A percentile compares a stretch with the other conserved stretches of the same genome.
phyloP scores from a whole-genome alignment of 2,888 invertebrate species.

The Cataglyphis albicans region DNA sequence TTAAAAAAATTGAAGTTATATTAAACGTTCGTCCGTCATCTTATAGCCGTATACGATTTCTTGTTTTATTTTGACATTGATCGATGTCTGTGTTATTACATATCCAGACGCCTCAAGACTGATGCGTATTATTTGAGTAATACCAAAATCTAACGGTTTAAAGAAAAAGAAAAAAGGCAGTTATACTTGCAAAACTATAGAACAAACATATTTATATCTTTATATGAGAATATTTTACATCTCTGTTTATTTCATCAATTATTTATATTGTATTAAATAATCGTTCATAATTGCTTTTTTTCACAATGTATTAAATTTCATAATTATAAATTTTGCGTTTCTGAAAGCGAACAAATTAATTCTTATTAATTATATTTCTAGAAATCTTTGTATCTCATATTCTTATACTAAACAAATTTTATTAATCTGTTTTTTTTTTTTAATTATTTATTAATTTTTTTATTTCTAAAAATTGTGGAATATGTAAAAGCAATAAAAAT shows the following conservation, averaged over 20 bases:
- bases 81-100: slow-evolving; percentile 75
- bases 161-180: slow-evolving; percentile 4
- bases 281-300: neutral
- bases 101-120: slow-evolving; percentile 67
- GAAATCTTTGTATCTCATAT: neutral
- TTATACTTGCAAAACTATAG: neutral
- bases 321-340: neutral
- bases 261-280: neutral
- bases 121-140: slow-evolving; percentile 68
- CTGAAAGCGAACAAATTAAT: neutral
- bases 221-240: neutral
- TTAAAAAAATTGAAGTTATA: slow-evolving; percentile 66
- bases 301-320: neutral
- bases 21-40: slow-evolving; percentile 69
- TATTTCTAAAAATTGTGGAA: neutral
- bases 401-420: neutral
- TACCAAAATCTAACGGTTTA: slow-evolving; percentile 37
- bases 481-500: neutral
- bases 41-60: slow-evolving; percentile 58
- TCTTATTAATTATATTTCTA: neutral
- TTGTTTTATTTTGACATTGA: slow-evolving; percentile 75
- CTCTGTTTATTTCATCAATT: slow-evolving; percentile 2
- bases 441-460: neutral
- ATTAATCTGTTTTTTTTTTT: neutral
- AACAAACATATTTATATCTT: neutral